Evolutionary conservation across 1,140 invertebrate genomes (phyloP).

Genomic region (Diprion similis): DNA sequence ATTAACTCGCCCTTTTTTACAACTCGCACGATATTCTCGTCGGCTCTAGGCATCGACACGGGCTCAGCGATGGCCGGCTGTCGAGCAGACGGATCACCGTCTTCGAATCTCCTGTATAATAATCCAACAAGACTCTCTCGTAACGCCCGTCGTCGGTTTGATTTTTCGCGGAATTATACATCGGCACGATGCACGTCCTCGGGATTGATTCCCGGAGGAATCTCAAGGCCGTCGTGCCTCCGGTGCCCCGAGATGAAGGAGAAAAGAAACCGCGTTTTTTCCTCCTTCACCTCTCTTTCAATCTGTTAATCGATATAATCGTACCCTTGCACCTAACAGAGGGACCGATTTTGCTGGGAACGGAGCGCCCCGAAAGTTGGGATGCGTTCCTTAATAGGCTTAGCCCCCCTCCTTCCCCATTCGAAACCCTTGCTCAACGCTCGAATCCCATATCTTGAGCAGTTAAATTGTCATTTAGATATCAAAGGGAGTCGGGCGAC

Average conservation of each 20-base stretch:
- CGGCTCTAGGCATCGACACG: neutral
- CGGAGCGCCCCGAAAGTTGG: neutral
- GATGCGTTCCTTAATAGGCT: constrained; percentile 13
- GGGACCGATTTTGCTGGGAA: constrained; percentile 3
- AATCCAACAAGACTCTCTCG: no score
- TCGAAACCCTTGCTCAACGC: constrained; percentile 11
- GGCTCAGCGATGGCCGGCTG: no score
- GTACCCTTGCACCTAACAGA: neutral
- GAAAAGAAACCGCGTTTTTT: neutral
- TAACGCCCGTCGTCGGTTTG: no score
- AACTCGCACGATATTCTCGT: neutral
- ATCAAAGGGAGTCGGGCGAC: constrained; percentile 51
- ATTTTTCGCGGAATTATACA: constrained; percentile 1
- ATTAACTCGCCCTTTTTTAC: constrained; percentile 38
- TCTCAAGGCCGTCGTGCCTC: neutral
- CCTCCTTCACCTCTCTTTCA: neutral
- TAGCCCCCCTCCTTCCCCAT: constrained; percentile 11
- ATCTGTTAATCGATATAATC: constrained; percentile 6
- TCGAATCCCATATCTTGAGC: constrained; percentile 38
- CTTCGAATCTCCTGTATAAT: no score
- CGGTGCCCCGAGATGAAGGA: neutral
- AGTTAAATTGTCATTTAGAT: constrained; percentile 62
- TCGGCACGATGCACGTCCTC: neutral
- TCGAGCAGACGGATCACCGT: no score
- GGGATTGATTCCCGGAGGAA: neutral